Evolutionary conservation across 2,888 invertebrate genomes (phyloP).

Genomic region (Plebejus argus): DNA sequence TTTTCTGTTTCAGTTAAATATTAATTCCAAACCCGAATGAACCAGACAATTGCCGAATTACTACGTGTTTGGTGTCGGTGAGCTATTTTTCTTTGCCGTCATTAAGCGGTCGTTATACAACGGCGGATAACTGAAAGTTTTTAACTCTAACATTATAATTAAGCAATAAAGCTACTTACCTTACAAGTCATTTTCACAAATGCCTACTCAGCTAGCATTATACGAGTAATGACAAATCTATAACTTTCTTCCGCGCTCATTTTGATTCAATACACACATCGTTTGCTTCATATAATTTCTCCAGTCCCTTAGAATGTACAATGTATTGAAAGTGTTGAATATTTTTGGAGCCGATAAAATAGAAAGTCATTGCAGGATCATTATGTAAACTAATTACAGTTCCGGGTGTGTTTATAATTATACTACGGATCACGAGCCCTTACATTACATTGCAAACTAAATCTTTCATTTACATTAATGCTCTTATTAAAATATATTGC

Average conservation of each 20-base stretch:
- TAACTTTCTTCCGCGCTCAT: constrained; percentile 65
- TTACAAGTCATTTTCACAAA: neutral
- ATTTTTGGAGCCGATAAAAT: constrained; percentile 71
- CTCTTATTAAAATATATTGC: too few species aligned
- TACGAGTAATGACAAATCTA: constrained; percentile 28
- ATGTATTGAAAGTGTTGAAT: constrained; percentile 73
- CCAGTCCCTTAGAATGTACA: constrained; percentile 72
- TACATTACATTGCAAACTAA: neutral
- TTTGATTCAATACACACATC: constrained; percentile 60
- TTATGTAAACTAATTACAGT: constrained; percentile 38
- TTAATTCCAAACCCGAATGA: too few species aligned
- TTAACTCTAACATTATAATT: neutral
- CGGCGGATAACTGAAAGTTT: neutral
- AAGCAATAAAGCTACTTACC: neutral
- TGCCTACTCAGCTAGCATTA: neutral
- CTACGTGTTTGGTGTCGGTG: too few species aligned
- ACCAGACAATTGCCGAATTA: too few species aligned
- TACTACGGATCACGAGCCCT: neutral
- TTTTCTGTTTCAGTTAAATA: too few species aligned
- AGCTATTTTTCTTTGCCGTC: neutral
- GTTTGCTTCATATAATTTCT: constrained; percentile 72
- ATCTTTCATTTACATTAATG: too few species aligned
- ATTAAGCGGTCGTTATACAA: neutral
- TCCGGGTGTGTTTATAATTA: constrained; percentile 27
- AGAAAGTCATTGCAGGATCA: constrained; percentile 54